Evolutionary conservation across 1,140 invertebrate species (phyloP).

Genomic region (Proales similis): DNA sequence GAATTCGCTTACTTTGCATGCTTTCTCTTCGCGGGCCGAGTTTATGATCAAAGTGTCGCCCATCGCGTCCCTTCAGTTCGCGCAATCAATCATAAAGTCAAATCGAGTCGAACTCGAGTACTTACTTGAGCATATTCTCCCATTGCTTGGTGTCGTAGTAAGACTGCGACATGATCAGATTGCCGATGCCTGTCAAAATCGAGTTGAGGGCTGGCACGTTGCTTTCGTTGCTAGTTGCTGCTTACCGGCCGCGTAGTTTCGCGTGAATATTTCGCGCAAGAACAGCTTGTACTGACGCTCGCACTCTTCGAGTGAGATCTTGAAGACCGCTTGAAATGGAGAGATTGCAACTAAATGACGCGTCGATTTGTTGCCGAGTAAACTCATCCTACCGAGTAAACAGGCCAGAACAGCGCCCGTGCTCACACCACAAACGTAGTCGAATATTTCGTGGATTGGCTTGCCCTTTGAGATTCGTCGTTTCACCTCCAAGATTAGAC

Average conservation of each 20-base stretch:
- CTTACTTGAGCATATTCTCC: slow-evolving; percentile 68
- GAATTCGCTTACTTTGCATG: slow-evolving; percentile 58
- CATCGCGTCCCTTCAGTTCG: slow-evolving; percentile 9
- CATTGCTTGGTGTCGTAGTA: slow-evolving; percentile 81
- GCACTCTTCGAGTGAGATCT: slow-evolving; percentile 60
- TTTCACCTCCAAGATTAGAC: too few relatives aligned
- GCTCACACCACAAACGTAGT: slow-evolving; percentile 82
- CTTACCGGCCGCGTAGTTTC: slow-evolving; percentile 60
- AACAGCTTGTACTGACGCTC: slow-evolving; percentile 63
- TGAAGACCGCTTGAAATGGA: too few relatives aligned
- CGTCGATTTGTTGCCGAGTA: slow-evolving; percentile 30
- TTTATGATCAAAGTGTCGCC: slow-evolving; percentile 37
- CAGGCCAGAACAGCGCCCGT: slow-evolving; percentile 61
- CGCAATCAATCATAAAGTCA: neutral
- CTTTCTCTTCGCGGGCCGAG: slow-evolving; percentile 52
- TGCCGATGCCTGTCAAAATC: slow-evolving; percentile 70
- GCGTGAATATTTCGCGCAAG: slow-evolving; percentile 65
- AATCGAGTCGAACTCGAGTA: neutral
- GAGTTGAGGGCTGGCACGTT: too few relatives aligned
- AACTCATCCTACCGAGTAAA: slow-evolving; percentile 49
- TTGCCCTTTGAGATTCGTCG: slow-evolving; percentile 59
- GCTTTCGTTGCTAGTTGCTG: too few relatives aligned
- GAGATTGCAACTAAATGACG: neutral
- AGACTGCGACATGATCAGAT: slow-evolving; percentile 73
- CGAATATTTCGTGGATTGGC: slow-evolving; percentile 62